These are phyloP conservation scores for Hypercompe scribonia DNA, from an alignment of 2,888 invertebrate species.

Conservation along the genomic window DNA sequence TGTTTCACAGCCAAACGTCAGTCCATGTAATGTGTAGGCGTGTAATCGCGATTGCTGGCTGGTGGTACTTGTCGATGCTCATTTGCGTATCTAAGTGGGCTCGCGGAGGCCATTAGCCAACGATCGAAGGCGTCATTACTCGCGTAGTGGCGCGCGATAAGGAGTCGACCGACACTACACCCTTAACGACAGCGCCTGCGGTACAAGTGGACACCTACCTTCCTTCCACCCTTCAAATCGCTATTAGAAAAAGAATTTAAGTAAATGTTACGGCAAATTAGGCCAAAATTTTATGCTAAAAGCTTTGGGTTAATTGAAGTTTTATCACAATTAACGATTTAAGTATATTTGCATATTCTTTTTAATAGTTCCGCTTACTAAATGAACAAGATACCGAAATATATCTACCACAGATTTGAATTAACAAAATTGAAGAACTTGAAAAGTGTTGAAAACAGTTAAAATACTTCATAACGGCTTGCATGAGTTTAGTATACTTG, in stretches of 20 bases:
- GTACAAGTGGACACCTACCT: constrained; percentile 76
- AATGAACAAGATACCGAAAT: constrained; percentile 12
- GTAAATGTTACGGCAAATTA: constrained; percentile 52
- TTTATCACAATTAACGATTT: constrained; percentile 46
- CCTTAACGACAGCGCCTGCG: constrained; percentile 75
- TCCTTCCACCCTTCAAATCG: constrained; percentile 61
- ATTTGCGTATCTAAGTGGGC: constrained; percentile 86
- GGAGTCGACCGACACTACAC: constrained; percentile 72
- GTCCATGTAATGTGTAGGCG: constrained; percentile 65
- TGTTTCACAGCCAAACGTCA: constrained; percentile 50
- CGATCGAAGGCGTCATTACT: constrained; percentile 85
- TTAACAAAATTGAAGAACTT: not conserved
- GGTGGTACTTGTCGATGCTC: constrained; percentile 78
- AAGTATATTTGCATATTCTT: constrained; percentile 22
- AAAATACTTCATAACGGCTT: not conserved
- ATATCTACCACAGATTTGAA: constrained; percentile 4
- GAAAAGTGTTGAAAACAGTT: not conserved
- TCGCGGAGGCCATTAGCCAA: constrained; percentile 83
- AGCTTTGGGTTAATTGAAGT: constrained; percentile 49
- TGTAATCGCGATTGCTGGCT: constrained; percentile 68
- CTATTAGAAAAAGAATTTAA: constrained; percentile 57
- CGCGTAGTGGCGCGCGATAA: constrained; percentile 80
- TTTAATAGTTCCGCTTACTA: constrained; percentile 26
- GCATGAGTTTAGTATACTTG: not conserved
- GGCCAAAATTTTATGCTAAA: constrained; percentile 52